Evolutionary conservation across 2,888 invertebrate genomes (phyloP), one percentile per base, ranked within the genome.

Genomic region (Xylota segnis): DNA sequence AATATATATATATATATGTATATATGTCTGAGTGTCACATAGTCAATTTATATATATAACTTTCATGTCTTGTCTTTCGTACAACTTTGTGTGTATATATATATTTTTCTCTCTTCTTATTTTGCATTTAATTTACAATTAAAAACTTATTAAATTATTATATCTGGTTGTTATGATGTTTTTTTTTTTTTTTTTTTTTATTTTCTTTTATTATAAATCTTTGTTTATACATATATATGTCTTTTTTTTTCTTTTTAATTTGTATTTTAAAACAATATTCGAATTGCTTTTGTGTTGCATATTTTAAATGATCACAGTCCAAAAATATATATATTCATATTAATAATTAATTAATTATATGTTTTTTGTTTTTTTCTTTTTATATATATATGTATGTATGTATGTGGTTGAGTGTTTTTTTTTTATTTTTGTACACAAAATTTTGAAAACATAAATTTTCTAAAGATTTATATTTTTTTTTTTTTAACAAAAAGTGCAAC

Each of bases 241-340:
- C 5, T 40, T 23, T 68, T 40, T 59, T 45, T 59, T 71, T 74
- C 40, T 70, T 14, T 23, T 65, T 50, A 23, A 54, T 65, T 37
- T 54, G 52, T 63, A 37, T 50, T 77, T 83, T 84, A 32, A 79
- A 86, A 86, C 82, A 86, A 86, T 86, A 82, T 82, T 82, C 76
- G 82, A 88, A 88, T 88, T 88, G 88, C 88, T 88, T 88, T 88
- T 88, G 87, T 88, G 88, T 88, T 88, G 88, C 88, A 86, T 86
- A 86, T 86, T 87, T 88, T 75, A 88, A 87, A 88, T 87, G 86
- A 88, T 88, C 88, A 88, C 88, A 88, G 88, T 88, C 76, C 88
- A 86, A 88, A 87, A 88, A 86, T 86, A 86, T 86, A 76, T 81
- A 68, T 86, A 47, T 76, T 66, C 2, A 65, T 71, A 71, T 72